Evolutionary conservation across 2,888 invertebrate species (phyloP).

Genomic region (Agrochola lychnidis): DNA sequence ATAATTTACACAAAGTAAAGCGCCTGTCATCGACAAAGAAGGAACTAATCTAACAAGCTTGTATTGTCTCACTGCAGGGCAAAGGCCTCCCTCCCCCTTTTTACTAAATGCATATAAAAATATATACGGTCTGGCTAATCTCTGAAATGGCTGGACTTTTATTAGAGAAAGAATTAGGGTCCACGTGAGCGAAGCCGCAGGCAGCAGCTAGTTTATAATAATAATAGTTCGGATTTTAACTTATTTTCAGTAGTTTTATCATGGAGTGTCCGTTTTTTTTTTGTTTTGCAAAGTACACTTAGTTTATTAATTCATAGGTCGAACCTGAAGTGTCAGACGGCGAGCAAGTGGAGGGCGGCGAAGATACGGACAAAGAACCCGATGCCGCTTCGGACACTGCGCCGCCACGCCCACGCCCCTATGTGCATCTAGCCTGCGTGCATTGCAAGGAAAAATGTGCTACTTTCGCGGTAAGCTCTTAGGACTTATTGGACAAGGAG

Average conservation of each 20-base stretch:
- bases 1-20: too few relatives aligned
- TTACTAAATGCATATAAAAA: too few relatives aligned
- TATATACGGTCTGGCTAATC: too few relatives aligned
- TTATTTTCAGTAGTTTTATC: neutral
- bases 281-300: neutral
- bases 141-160: too few relatives aligned
- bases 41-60: too few relatives aligned
- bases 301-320: constrained; percentile 64
- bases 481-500: neutral
- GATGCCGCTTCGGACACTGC: constrained; percentile 87
- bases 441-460: constrained; percentile 94
- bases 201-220: too few relatives aligned
- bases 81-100: too few relatives aligned
- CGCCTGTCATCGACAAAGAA: too few relatives aligned
- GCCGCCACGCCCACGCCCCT: constrained; percentile 90
- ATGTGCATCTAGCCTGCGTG: constrained; percentile 94
- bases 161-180: too few relatives aligned
- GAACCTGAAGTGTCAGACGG: constrained; percentile 83
- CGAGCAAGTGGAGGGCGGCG: constrained; percentile 85
- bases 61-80: too few relatives aligned
- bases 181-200: too few relatives aligned
- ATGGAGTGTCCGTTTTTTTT: neutral
- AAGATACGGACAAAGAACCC: constrained; percentile 90
- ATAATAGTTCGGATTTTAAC: neutral
- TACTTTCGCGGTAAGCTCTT: constrained; percentile 92